phyloP scores from a whole-genome alignment of 2,113 vertebrate genomes.

The Caranx melampygus region DNA sequence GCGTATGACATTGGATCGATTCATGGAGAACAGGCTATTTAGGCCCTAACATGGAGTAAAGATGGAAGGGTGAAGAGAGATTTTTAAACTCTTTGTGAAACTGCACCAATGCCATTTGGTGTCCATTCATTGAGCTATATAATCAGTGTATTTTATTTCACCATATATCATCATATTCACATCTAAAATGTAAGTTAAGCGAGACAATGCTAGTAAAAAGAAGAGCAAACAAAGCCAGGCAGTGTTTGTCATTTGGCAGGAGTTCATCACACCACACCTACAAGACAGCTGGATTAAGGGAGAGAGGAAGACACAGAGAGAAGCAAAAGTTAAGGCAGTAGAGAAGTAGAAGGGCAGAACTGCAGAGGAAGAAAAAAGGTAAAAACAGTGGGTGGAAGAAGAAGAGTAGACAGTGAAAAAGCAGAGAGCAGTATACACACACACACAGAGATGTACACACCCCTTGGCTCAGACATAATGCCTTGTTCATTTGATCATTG shows the following conservation, averaged over 20 bases:
- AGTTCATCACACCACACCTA: constrained; percentile 60
- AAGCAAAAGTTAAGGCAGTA: background rate
- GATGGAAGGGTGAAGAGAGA: background rate
- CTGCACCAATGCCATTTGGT: background rate
- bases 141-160: background rate
- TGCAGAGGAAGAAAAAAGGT: background rate
- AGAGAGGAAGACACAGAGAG: background rate
- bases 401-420: constrained; percentile 1
- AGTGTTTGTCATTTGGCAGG: constrained; percentile 57
- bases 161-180: background rate
- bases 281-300: constrained; percentile 60
- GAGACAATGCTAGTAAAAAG: constrained; percentile 33
- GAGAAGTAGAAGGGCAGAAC: background rate
- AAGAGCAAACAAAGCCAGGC: constrained; percentile 36
- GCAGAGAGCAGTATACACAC: background rate
- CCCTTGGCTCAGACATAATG: constrained; percentile 59
- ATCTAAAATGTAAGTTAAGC: constrained; percentile 11
- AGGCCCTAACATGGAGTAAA: too few relatives aligned
- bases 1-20: background rate
- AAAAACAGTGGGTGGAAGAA: background rate
- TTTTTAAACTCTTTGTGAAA: background rate
- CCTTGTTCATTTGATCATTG: constrained; percentile 64
- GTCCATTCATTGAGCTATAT: background rate
- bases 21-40: background rate
- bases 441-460: constrained; percentile 31